phyloP scores from a whole-genome alignment of 2,888 invertebrate genomes.

The Ypsolopha scabrella region DNA sequence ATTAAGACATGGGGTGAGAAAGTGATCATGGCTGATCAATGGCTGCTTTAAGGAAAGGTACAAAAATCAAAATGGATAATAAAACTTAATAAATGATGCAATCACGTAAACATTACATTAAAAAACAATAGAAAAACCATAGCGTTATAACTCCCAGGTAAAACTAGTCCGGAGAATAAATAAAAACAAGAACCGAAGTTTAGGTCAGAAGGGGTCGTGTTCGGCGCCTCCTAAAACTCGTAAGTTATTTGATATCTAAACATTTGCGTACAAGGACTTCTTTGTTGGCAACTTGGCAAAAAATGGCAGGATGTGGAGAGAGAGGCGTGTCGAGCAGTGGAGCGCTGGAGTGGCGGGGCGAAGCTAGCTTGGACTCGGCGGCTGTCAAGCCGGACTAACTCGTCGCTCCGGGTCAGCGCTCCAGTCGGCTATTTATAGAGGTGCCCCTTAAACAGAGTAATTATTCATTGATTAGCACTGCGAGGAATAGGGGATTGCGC shows the following conservation, averaged over 20 bases:
- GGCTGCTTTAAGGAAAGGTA: too few species aligned
- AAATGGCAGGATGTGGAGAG: constrained; percentile 56
- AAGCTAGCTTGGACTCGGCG: constrained; percentile 57
- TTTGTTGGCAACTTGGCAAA: constrained; percentile 53
- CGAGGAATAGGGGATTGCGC: constrained; percentile 69
- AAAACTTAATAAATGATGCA: too few species aligned
- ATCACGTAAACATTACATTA: too few species aligned
- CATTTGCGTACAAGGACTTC: constrained; percentile 42
- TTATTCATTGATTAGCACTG: constrained; percentile 71
- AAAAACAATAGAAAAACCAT: too few species aligned
- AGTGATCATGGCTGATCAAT: too few species aligned
- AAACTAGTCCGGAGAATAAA: too few species aligned
- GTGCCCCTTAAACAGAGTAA: constrained; percentile 71
- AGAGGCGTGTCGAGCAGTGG: constrained; percentile 50
- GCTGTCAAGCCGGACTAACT: constrained; percentile 67
- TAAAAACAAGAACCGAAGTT: too few species aligned
- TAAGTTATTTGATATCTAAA: neutral
- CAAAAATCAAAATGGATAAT: too few species aligned
- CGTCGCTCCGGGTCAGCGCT: constrained; percentile 71
- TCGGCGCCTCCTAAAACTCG: neutral
- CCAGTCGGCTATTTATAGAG: constrained; percentile 69
- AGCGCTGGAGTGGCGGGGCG: constrained; percentile 27
- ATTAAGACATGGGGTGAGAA: too few species aligned
- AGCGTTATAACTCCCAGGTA: too few species aligned
- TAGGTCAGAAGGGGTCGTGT: neutral